A percentile compares a stretch with the other conserved stretches of the same genome.
These are phyloP conservation scores for Pristionchus pacificus DNA, from an alignment of 1,140 invertebrate genomes.

Conservation along the genomic window DNA sequence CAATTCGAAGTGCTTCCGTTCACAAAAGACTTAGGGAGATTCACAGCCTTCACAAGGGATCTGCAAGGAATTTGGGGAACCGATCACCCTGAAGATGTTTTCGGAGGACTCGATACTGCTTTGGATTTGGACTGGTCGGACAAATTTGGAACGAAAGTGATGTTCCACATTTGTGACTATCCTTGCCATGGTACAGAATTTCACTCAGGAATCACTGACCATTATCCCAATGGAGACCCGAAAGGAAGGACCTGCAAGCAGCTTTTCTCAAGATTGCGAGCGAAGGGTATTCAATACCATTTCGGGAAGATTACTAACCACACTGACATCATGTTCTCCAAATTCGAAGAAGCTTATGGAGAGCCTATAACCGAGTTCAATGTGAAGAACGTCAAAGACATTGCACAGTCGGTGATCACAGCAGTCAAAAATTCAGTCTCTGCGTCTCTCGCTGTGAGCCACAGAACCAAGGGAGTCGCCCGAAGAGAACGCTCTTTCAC, in stretches of 20 bases:
- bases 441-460: background rate
- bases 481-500: background rate
- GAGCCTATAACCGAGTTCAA: slow-evolving; percentile 13
- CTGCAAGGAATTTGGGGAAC: background rate
- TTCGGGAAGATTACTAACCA: slow-evolving; percentile 17
- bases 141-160: slow-evolving; percentile 10
- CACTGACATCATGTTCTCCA: slow-evolving; percentile 16
- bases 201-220: too few relatives aligned
- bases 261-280: slow-evolving; percentile 3
- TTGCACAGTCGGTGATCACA: slow-evolving; percentile 1
- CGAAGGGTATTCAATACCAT: slow-evolving; percentile 15
- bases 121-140: slow-evolving; percentile 10
- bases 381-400: slow-evolving; percentile 5
- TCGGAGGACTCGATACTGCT: slow-evolving; percentile 15
- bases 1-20: slow-evolving; percentile 10
- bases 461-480: background rate
- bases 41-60: slow-evolving; percentile 1
- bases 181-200: slow-evolving; percentile 16
- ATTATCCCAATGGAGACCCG: slow-evolving; percentile 16
- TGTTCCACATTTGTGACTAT: slow-evolving; percentile 16
- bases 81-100: slow-evolving; percentile 15
- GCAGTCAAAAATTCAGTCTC: background rate
- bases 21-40: background rate
- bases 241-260: slow-evolving; percentile 4
- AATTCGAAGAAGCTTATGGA: slow-evolving; percentile 18